Base-by-base conservation (phyloP, 2,113 vertebrate genomes). In the Planiliza haematocheilus region DNA sequence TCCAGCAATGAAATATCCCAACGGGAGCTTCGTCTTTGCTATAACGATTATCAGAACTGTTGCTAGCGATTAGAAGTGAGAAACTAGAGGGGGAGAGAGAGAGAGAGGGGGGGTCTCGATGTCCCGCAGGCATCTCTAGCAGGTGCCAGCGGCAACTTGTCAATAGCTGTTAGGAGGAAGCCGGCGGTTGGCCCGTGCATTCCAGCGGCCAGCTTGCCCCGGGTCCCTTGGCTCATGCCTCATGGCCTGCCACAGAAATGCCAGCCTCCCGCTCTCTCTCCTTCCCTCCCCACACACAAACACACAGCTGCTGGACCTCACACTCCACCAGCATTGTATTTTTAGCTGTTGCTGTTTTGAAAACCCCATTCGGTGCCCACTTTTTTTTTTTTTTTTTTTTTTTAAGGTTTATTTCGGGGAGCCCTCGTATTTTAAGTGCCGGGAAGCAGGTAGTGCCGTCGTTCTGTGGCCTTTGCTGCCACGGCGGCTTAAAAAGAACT, bases 331-430 rank as follows among this genome's bases (percentile, higher is more conserved):
- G 82, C 77, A 89, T 87, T 88, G 65, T 94, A 93, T 93, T 93
- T 93, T 93, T 93, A 91, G 89, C 71, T 55, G 72, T 83, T 82
- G 79, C 88, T 89, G 83, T 91, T 93, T 91, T 91, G 57, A 90
- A 92, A 93, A 89, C 85, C 88, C 51, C 73, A 79, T 81, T 86
- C 73, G 83, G 62, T 77, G 71, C 79, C 86, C 73, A 57, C 91
- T 88, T 89, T 86, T 79, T 79, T 74, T 74, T 79, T 75, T 68
- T 80, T 79, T 74, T 74, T 79, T 75, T 68, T 80, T 90, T 88
- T 89, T 86, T 79, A 88, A 86, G 81, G 87, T 93, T 91, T 93
- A 91, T 91, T 93, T 93, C 91, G 70, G 79, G 24, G 79, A 87
- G 72, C 10, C 52, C 83, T 90, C 68, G 17, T 84, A 74, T 88